Base-by-base conservation (phyloP, 2,888 invertebrate genomes). In the Sphinx pinastri region DNA sequence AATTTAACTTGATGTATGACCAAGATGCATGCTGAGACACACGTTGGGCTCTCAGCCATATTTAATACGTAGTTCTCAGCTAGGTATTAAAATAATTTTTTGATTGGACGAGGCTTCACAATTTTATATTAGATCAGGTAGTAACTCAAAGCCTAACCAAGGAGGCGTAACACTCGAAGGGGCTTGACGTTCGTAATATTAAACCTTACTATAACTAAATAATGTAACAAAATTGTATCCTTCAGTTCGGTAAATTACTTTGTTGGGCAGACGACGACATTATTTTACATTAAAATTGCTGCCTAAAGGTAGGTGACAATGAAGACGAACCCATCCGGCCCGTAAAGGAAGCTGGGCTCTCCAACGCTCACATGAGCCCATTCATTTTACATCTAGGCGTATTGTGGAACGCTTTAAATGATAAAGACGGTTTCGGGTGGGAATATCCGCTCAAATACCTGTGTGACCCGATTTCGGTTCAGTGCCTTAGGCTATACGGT, bases 281-380 rank as follows among this genome's bases (percentile, higher is more conserved):
- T 80, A 79, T 80, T 79, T 80, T 76, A 77, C 73, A 80, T 80
- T 78, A 78, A 78, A 83, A 79, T 75, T 76, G 73, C 72, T 71
- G 78, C 80, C 77, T 82, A 78, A 77, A 75, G 76, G 74, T 77
- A 76, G 68, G 68, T 73, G 71, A 71, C 71, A 72, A 74, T 69
- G 31, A 68, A 74, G 71, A 74, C 74, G 54, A 59, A 51, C 70
- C 71, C 71, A 68, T 71, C 73, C 73, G 71, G 77, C 74, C 72
- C 72, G 75, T 75, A 75, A 79, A 79, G 75, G 74, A 75, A 67
- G 77, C 75, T 70, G 73, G 73, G 74, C 72, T 75, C 77, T 78
- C 75, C 76, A 19, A 55, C 55, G 72, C 63, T 58, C 69, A 45
- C 12, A 31, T 59, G 52, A 72, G 72, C 72, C 54, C 57, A 60